These are phyloP conservation scores for Seladonia tumulorum DNA, from an alignment of 2,888 invertebrate species.

Conservation along the genomic window DNA sequence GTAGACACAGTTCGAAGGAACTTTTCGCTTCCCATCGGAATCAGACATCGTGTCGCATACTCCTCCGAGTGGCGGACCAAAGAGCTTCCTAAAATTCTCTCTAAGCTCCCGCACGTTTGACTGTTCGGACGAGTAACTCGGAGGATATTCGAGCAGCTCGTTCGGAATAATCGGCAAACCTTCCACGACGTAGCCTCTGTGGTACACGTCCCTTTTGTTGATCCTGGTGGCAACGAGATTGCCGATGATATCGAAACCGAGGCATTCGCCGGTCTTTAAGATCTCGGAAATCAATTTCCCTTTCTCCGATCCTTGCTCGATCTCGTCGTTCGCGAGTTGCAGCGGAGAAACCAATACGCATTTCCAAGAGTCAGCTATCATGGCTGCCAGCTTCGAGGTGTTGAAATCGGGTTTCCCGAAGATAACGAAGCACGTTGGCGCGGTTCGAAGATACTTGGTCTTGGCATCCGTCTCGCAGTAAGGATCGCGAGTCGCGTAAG, in stretches of 20 bases:
- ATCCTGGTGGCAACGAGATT: conserved; percentile 86
- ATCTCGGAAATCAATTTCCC: conserved; percentile 87
- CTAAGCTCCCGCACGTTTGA: neutral
- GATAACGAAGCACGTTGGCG: conserved; percentile 87
- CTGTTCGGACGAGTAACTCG: conserved; percentile 11
- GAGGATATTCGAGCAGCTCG: conserved; percentile 74
- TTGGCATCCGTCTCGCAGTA: conserved; percentile 86
- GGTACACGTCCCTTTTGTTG: conserved; percentile 85
- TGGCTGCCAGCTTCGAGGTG: conserved; percentile 85
- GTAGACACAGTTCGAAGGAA: too few species aligned
- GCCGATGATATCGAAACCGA: conserved; percentile 85
- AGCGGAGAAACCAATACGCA: conserved; percentile 87
- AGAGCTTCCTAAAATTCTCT: neutral
- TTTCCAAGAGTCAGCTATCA: conserved; percentile 86
- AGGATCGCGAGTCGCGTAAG: conserved; percentile 76
- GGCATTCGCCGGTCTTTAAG: conserved; percentile 85
- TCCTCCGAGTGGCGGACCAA: neutral
- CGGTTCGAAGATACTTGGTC: conserved; percentile 84
- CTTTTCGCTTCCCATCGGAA: neutral
- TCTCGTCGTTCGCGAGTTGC: conserved; percentile 86
- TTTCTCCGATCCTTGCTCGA: conserved; percentile 85
- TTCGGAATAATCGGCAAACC: conserved; percentile 88
- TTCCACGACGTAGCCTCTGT: conserved; percentile 88
- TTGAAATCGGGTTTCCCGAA: conserved; percentile 87
- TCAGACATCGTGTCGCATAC: neutral